Evolutionary conservation across 2,888 invertebrate genomes (phyloP), one percentile per base, ranked within the genome.

Genomic region (Cancer borealis): DNA sequence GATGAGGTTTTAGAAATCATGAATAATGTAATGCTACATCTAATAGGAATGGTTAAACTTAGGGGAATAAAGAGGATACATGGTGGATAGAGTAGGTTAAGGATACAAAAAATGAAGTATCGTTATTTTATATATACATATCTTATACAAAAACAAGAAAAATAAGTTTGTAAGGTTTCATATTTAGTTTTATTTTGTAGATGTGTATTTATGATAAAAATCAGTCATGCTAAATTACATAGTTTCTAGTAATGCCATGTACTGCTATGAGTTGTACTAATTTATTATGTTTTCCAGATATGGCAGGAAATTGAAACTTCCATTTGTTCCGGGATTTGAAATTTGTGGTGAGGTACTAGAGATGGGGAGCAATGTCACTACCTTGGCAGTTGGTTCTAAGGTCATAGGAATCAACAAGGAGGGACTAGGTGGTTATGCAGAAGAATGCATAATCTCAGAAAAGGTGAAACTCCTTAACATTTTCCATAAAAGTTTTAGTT

Each of bases 251-350:
- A 73, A 6, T 49, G 26, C 30, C 14, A 45, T n/a, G 26, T 26
- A 47, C n/a, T 89, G n/a, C 3, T 49, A 3, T 89, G 10, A 87
- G n/a, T 39, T 47, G 4, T 49, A 26, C 17, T 49, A 46, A 60
- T 54, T n/a, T 12, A 12, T 26, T 30, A 97, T 97, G 95, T 96
- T 97, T 96, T 97, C 97, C 94, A 96, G 96, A 79, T 97, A 97
- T 95, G 97, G 97, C 84, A 96, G 96, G 4, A 96, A 97, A 95
- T 97, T 97, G 5, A 96, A 96, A 66, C 96, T 97, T 88, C 98
- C 98, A 0, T 97, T 97, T 96, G 96, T 97, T 47, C 97, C 98
- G 92, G 98, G 98, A 8, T 97, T 97, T 96, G 98, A 98, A 96
- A 95, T 96, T 21, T 96, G 96, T 49, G 97, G 96, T 2, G 96